Base-by-base conservation (phyloP, 2,797 vertebrate species). In the Danio aesculapii region DNA sequence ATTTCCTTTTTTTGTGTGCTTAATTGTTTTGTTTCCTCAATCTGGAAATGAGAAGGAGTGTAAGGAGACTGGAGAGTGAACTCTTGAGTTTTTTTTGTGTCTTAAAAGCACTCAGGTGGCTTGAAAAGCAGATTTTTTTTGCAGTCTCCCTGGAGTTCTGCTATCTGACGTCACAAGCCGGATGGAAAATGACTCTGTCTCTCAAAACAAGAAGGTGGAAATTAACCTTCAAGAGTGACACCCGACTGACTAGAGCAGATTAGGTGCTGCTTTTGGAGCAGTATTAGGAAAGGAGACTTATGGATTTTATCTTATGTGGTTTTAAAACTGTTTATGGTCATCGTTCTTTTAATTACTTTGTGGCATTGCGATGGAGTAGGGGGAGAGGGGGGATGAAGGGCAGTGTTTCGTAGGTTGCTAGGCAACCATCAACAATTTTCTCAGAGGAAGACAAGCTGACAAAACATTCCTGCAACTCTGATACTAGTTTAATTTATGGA, bases 121-220 rank as follows among this genome's bases (percentile, higher is more conserved):
- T 62, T 43, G 13, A 68, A 21, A 21, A 55, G 1, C 43, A 77
- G 2, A 77, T 30, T 58, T 72, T 77, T 50, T 16, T 46, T 71
- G 13, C 6, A 13, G 52, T 77, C 47, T 62, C 64, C 59, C 61
- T 58, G 52, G 68, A 76, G 62, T 58, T 82, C 44, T 46, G 50
- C 49, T 10, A 13, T 57, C 17, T 77, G 58, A 66, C 14, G 1
- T 77, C 50, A 64, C 58, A 16, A 75, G n/a, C 75, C 46, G 52
- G 46, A 61, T 19, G 19, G 55, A 61, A 63, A 79, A 75, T 39
- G 16, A 47, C 50, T 47, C 19, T 39, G 13, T 67, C 52, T 73
- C 5, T 8, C 49, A 50, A 66, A 72, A 72, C 44, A 59, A 72
- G 14, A 12, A 53, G 55, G 58, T 52, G 77, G 16, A 79, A 70